These are phyloP conservation scores for Aradus depressus DNA, from an alignment of 2,888 invertebrate genomes.

Conservation along the genomic window DNA sequence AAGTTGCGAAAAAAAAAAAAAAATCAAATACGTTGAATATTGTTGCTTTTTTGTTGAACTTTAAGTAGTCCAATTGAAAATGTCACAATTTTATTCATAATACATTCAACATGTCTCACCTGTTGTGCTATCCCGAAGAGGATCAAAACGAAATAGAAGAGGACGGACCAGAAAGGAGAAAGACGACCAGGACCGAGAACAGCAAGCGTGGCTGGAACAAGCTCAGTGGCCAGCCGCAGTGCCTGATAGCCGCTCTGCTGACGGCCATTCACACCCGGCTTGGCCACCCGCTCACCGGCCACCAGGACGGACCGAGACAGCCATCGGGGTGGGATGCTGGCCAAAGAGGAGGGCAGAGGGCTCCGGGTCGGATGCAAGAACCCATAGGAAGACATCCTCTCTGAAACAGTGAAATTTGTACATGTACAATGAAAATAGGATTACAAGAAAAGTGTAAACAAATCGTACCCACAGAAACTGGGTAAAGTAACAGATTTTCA, in stretches of 20 bases:
- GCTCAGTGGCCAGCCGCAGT: slow-evolving; percentile 71
- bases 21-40: no score
- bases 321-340: slow-evolving; percentile 50
- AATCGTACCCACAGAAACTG: no score
- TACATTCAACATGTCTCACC: slow-evolving; percentile 34
- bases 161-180: slow-evolving; percentile 78
- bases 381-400: slow-evolving; percentile 56
- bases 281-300: slow-evolving; percentile 54
- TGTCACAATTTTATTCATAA: background rate
- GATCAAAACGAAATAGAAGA: slow-evolving; percentile 74
- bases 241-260: slow-evolving; percentile 53
- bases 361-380: slow-evolving; percentile 52
- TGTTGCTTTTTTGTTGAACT: no score
- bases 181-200: slow-evolving; percentile 60
- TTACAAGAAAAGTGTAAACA: no score
- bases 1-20: no score
- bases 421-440: no score
- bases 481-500: no score
- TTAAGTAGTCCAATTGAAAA: no score
- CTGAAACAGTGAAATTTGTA: slow-evolving; percentile 45
- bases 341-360: slow-evolving; percentile 48
- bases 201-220: slow-evolving; percentile 77
- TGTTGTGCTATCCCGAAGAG: slow-evolving; percentile 81
- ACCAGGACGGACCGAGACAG: slow-evolving; percentile 60
- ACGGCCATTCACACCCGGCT: slow-evolving; percentile 43